Evolutionary conservation across 2,113 vertebrate genomes (phyloP).

Genomic region (Gnathonemus echidnorhynchus): DNA sequence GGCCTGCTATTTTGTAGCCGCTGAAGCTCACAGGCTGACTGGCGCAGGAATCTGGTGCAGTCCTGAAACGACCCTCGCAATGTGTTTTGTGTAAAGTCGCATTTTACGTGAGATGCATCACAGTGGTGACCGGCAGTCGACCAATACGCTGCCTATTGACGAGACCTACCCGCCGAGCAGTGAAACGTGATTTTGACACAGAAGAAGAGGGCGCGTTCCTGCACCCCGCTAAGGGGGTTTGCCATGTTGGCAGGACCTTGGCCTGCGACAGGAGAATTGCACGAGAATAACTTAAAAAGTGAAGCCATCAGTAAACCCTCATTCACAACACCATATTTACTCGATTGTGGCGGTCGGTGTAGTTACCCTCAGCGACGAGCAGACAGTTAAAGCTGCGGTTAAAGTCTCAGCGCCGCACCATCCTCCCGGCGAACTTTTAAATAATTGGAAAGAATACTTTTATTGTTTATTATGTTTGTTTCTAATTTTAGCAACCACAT

Average conservation of each 20-base stretch:
- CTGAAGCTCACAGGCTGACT: background rate
- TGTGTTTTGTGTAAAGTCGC: background rate
- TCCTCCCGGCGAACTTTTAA: background rate
- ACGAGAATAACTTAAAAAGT: constrained; percentile 60
- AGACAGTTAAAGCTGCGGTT: constrained; percentile 48
- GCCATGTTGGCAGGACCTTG: constrained; percentile 55
- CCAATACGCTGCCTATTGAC: constrained; percentile 45
- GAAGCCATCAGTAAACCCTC: constrained; percentile 54
- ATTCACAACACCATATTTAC: constrained; percentile 50
- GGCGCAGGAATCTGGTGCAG: background rate
- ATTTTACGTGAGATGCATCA: constrained; percentile 6
- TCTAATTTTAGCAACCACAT: background rate
- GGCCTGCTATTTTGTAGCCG: background rate
- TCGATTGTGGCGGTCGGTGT: constrained; percentile 13
- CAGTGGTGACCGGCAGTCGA: constrained; percentile 1
- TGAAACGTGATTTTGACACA: constrained; percentile 63
- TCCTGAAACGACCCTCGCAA: background rate
- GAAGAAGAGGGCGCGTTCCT: constrained; percentile 18
- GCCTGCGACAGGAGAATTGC: constrained; percentile 56
- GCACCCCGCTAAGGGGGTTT: constrained; percentile 35
- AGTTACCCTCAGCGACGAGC: constrained; percentile 45
- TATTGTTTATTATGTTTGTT: constrained; percentile 12
- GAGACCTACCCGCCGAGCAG: constrained; percentile 46
- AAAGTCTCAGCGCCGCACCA: constrained; percentile 31
- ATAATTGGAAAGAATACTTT: constrained; percentile 10